A percentile compares a stretch with the other conserved stretches of the same genome.
Conservation (phyloP, 2,113 vertebrate species). For the Pomatorhinus ruficollis region DNA sequence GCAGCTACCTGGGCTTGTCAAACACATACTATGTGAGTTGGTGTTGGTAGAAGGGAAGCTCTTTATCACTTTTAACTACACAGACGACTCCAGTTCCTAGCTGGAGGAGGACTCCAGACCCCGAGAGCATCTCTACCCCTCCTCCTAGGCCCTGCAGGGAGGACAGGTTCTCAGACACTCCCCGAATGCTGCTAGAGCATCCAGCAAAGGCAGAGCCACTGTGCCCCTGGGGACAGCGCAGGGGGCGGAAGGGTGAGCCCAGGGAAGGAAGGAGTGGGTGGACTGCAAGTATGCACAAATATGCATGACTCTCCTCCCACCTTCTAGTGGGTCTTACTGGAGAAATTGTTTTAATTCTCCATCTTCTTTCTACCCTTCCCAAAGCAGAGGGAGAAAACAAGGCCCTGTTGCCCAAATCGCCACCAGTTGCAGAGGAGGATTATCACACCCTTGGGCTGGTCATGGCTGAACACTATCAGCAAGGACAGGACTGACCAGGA, state of each 20-base stretch:
- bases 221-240: neutral
- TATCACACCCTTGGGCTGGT: fast-evolving
- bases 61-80: neutral
- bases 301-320: neutral
- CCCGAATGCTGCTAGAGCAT: neutral
- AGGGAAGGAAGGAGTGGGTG: conserved; percentile 58
- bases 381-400: neutral
- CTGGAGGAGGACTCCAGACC: neutral
- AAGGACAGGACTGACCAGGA: neutral
- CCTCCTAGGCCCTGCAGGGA: neutral
- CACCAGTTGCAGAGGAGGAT: fast-evolving
- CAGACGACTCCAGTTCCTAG: neutral
- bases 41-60: neutral
- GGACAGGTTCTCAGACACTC: neutral
- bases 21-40: fast-evolving
- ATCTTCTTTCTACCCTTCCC: neutral
- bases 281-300: conserved; percentile 6
- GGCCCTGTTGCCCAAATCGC: fast-evolving
- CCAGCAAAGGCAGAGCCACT: neutral
- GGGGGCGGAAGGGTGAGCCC: conserved; percentile 26
- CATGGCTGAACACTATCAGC: neutral
- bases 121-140: neutral
- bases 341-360: neutral
- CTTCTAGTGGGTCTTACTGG: neutral
- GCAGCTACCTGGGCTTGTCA: neutral